Evolutionary conservation across 2,113 vertebrate species (phyloP).

Genomic region (Ailurus styani): DNA sequence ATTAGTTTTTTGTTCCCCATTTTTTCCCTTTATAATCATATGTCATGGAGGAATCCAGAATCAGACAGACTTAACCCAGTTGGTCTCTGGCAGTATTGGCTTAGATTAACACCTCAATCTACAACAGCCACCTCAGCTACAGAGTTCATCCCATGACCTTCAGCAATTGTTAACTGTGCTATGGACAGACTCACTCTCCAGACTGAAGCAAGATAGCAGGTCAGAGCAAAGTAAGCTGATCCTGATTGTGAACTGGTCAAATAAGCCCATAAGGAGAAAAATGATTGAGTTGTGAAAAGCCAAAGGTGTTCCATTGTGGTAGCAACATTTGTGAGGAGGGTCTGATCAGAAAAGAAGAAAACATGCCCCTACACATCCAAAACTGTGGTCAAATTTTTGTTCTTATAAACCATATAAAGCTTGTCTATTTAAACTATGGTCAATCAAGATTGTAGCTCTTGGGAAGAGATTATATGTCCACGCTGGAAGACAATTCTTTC

Average conservation of each 20-base stretch:
- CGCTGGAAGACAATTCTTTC: not conserved
- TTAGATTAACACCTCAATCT: not conserved
- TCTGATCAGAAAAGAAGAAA: not conserved
- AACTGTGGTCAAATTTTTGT: not conserved
- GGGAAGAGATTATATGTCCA: not conserved
- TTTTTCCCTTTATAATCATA: not conserved
- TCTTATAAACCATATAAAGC: not conserved
- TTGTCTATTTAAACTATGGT: not conserved
- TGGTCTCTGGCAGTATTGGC: rapidly evolving
- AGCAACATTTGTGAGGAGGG: rapidly evolving
- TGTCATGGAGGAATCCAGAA: not conserved
- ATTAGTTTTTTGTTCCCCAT: not conserved
- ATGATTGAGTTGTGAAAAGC: not conserved
- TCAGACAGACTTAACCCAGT: not conserved
- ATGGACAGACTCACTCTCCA: not conserved
- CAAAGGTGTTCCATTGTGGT: not conserved
- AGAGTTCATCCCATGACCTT: not conserved
- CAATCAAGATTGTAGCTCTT: not conserved
- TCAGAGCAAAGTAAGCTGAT: not conserved
- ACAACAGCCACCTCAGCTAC: not conserved
- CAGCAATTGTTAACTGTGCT: not conserved
- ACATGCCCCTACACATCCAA: rapidly evolving
- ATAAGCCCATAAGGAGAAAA: not conserved
- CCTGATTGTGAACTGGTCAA: not conserved
- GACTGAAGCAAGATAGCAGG: not conserved